Evolutionary conservation across 92 coral and sea anemone genomes (phyloP).

Genomic region (Pocillopora meandrina): DNA sequence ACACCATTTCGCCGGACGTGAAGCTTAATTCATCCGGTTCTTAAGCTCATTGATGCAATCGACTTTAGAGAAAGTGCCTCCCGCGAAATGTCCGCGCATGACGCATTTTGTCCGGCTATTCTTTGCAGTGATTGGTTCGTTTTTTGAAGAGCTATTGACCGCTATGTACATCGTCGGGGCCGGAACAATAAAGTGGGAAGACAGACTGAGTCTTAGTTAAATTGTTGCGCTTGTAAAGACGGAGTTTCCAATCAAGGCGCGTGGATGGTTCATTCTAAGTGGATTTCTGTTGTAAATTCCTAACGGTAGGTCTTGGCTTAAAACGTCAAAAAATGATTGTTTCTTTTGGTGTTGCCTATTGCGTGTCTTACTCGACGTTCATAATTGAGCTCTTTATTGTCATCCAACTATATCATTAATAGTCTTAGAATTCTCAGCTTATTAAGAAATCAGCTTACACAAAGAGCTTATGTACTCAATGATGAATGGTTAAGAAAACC

Average conservation of each 20-base stretch:
- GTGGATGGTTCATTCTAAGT: not conserved
- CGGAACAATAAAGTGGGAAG: constrained; percentile 5
- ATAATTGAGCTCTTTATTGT: not conserved
- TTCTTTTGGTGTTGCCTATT: not conserved
- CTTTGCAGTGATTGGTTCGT: constrained; percentile 14
- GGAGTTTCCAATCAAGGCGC: not conserved
- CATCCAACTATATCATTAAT: not conserved
- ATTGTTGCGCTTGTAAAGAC: not conserved
- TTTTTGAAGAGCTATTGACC: constrained; percentile 7
- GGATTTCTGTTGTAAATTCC: not conserved
- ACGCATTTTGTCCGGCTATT: not conserved
- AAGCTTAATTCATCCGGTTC: constrained; percentile 39
- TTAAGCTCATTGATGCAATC: constrained; percentile 14
- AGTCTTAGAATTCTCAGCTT: constrained; percentile 9
- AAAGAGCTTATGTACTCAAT: not conserved
- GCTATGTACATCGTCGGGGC: not conserved
- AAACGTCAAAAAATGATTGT: not conserved
- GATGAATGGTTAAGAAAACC: not conserved
- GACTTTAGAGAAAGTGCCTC: not conserved
- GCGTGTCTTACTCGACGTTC: constrained; percentile 17
- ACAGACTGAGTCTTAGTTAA: not conserved
- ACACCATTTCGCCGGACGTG: constrained; percentile 9
- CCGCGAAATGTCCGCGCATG: constrained; percentile 1
- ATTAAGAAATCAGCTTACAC: constrained; percentile 23
- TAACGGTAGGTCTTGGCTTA: constrained; percentile 5